Evolutionary conservation across 2,113 vertebrate species (phyloP).

Genomic region (Toxotes chatareus): DNA sequence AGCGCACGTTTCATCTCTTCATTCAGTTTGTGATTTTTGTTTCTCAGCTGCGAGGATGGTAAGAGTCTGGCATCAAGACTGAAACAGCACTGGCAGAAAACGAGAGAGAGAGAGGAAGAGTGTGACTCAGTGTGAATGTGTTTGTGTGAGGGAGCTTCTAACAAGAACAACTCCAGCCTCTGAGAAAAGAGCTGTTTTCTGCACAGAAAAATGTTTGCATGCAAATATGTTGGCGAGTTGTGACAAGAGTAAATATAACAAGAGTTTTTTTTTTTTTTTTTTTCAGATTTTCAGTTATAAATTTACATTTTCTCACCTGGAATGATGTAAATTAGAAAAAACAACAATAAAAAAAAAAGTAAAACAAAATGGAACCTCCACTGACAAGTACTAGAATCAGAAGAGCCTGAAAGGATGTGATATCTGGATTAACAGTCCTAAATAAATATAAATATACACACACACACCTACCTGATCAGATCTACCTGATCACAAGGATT

Average conservation of each 20-base stretch:
- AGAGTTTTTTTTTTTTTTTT: not conserved
- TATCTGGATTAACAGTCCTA: no score
- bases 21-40: slow-evolving; percentile 38
- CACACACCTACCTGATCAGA: no score
- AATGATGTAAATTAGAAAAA: not conserved
- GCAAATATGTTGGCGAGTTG: slow-evolving; percentile 25
- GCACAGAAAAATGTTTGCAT: slow-evolving; percentile 4
- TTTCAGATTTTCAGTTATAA: not conserved
- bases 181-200: slow-evolving; percentile 26
- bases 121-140: slow-evolving; percentile 47
- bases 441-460: no score
- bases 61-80: slow-evolving; percentile 5
- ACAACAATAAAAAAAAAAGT: not conserved
- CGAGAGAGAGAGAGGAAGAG: slow-evolving; percentile 7
- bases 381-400: no score
- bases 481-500: no score
- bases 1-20: slow-evolving; percentile 41
- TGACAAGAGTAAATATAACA: not conserved
- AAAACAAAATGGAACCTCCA: not conserved
- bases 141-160: slow-evolving; percentile 23
- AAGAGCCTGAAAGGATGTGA: no score
- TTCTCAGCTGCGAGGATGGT: not conserved
- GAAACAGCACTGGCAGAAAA: slow-evolving; percentile 13
- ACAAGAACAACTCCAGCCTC: slow-evolving; percentile 31
- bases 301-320: not conserved